Conservation (phyloP, 2,888 invertebrate genomes). For the Drosophila planitibia region DNA sequence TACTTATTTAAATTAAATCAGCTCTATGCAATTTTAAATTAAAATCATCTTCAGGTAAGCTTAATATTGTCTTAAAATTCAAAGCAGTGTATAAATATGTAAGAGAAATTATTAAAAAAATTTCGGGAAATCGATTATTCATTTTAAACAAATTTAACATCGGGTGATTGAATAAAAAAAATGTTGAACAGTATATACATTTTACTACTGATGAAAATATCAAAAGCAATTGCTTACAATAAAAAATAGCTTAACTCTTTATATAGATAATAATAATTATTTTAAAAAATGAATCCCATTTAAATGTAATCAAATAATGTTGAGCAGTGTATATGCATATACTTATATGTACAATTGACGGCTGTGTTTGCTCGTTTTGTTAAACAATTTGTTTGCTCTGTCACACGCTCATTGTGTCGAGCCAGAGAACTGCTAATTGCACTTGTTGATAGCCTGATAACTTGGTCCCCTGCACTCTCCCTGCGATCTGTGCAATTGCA, state of each 20-base stretch:
- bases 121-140: background rate
- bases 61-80: background rate
- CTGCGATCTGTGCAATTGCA: slow-evolving; percentile 9
- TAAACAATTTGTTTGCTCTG: slow-evolving; percentile 78
- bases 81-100: background rate
- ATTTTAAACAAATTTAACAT: background rate
- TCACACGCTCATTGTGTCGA: slow-evolving; percentile 74
- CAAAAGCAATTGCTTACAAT: background rate
- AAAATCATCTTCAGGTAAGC: background rate
- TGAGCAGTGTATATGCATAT: background rate
- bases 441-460: slow-evolving; percentile 79
- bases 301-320: background rate
- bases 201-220: background rate
- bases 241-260: background rate
- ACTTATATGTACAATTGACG: slow-evolving; percentile 26
- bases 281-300: background rate
- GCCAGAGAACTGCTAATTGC: slow-evolving; percentile 73
- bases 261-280: background rate
- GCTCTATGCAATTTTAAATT: background rate
- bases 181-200: background rate
- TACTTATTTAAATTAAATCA: background rate
- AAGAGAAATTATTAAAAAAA: background rate
- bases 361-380: slow-evolving; percentile 63
- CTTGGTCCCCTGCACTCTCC: slow-evolving; percentile 51
- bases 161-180: background rate